phyloP scores from a whole-genome alignment of 2,888 invertebrate genomes.

The Dorcus hopei region DNA sequence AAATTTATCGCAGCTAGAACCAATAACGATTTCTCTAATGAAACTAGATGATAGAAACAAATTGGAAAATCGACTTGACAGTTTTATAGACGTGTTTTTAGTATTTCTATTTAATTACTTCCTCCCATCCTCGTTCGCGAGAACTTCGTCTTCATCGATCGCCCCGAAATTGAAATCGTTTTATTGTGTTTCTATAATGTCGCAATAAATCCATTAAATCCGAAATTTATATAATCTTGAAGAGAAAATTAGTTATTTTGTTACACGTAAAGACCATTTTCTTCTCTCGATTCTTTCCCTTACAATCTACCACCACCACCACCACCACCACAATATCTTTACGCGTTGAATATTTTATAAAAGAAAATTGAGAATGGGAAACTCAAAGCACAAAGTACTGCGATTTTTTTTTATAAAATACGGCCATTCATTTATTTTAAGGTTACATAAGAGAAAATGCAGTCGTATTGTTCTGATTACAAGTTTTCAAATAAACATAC shows the following conservation, averaged over 20 bases:
- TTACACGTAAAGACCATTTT: neutral
- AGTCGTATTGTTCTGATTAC: no score
- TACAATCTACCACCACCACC: no score
- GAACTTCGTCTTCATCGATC: constrained; percentile 30
- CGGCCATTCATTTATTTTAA: no score
- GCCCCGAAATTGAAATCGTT: constrained; percentile 39
- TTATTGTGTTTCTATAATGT: constrained; percentile 41
- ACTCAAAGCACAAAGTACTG: no score
- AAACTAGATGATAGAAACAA: constrained; percentile 23
- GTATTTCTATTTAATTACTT: constrained; percentile 37
- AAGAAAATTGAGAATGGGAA: no score
- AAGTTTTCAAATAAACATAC: no score
- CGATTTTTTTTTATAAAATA: no score
- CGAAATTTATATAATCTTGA: constrained; percentile 25
- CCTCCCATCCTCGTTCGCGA: constrained; percentile 15
- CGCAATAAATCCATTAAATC: constrained; percentile 27
- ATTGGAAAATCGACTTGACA: constrained; percentile 25
- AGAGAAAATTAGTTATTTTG: constrained; percentile 19
- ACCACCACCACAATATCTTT: no score
- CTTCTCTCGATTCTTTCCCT: no score
- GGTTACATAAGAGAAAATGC: no score
- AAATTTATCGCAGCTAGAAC: neutral
- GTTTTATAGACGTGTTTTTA: constrained; percentile 32
- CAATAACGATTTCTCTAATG: constrained; percentile 8
- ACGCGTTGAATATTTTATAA: no score